Evolutionary conservation across 2,113 vertebrate genomes (phyloP).

Genomic region (Nothobranchius furzeri): DNA sequence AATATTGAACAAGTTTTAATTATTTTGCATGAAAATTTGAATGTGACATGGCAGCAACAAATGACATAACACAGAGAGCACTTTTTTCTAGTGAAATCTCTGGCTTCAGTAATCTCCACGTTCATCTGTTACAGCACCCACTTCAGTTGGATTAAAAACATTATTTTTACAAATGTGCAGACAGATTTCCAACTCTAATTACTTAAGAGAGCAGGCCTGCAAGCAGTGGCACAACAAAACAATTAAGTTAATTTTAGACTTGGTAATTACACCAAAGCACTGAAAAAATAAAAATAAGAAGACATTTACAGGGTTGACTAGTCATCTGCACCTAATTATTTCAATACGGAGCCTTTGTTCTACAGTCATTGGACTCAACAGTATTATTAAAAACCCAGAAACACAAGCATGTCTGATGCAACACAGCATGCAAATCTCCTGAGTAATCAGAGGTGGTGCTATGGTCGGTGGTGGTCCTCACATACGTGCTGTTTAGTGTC

Average conservation of each 20-base stretch:
- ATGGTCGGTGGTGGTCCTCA: background rate
- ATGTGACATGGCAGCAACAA: background rate
- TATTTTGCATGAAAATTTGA: background rate
- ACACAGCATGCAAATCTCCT: slow-evolving; percentile 15
- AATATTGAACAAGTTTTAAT: background rate
- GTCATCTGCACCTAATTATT: slow-evolving; percentile 10
- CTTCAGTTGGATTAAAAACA: slow-evolving; percentile 22
- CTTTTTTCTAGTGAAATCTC: too few species aligned
- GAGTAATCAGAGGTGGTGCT: slow-evolving; percentile 12
- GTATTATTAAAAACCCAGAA: background rate
- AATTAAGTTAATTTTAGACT: slow-evolving; percentile 48
- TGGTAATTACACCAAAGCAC: slow-evolving; percentile 24
- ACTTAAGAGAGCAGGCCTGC: slow-evolving; percentile 26
- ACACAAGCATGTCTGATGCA: slow-evolving; percentile 19
- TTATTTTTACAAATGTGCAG: slow-evolving; percentile 26
- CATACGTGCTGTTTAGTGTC: slow-evolving; percentile 1
- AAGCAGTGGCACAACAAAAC: slow-evolving; percentile 43
- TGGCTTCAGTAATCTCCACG: slow-evolving; percentile 4
- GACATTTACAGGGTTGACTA: background rate
- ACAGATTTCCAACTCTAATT: slow-evolving; percentile 32
- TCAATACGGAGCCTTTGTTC: background rate
- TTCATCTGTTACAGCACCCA: slow-evolving; percentile 17
- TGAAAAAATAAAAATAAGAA: slow-evolving; percentile 17
- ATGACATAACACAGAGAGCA: background rate
- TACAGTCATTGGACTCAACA: background rate